A percentile compares a stretch with the other conserved stretches of the same genome.
phyloP scores from a whole-genome alignment of 2,797 vertebrate species.

The Antennarius maculatus region DNA sequence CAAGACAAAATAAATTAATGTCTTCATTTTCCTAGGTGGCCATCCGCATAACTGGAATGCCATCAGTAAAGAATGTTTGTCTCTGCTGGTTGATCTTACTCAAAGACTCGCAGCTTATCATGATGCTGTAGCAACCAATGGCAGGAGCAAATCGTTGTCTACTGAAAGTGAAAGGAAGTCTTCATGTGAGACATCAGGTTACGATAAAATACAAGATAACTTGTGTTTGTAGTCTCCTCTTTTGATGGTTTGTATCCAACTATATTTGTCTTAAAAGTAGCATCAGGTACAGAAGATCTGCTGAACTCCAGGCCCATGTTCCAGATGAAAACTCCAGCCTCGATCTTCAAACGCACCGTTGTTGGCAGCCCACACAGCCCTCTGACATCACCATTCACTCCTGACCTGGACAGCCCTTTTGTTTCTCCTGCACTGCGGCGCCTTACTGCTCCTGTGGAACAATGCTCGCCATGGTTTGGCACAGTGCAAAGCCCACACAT shows the following conservation, averaged over 20 bases:
- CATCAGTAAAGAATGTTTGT: slow-evolving; percentile 91
- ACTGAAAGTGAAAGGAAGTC: slow-evolving; percentile 77
- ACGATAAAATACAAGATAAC: background rate
- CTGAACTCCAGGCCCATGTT: slow-evolving; percentile 76
- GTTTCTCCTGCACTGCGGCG: slow-evolving; percentile 79
- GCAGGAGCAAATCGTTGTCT: slow-evolving; percentile 84
- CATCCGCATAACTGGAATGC: slow-evolving; percentile 96
- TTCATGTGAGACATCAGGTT: slow-evolving; percentile 76
- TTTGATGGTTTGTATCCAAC: background rate
- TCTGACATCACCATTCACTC: slow-evolving; percentile 77
- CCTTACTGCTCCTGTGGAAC: slow-evolving; percentile 78
- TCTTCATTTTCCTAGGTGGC: slow-evolving; percentile 82
- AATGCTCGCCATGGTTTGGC: slow-evolving; percentile 82
- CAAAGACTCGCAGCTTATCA: slow-evolving; percentile 89
- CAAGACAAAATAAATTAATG: background rate
- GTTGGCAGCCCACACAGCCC: slow-evolving; percentile 71
- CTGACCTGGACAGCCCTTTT: slow-evolving; percentile 83
- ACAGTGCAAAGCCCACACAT: slow-evolving; percentile 86
- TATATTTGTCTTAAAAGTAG: slow-evolving; percentile 55
- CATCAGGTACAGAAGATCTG: slow-evolving; percentile 74
- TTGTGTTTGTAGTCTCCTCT: accelerated
- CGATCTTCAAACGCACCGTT: slow-evolving; percentile 83
- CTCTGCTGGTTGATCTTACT: slow-evolving; percentile 88
- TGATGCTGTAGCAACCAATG: slow-evolving; percentile 91
- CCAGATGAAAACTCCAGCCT: slow-evolving; percentile 77